Evolutionary conservation across 2,888 invertebrate genomes (phyloP).

Genomic region (Rhorus exstirpatorius): DNA sequence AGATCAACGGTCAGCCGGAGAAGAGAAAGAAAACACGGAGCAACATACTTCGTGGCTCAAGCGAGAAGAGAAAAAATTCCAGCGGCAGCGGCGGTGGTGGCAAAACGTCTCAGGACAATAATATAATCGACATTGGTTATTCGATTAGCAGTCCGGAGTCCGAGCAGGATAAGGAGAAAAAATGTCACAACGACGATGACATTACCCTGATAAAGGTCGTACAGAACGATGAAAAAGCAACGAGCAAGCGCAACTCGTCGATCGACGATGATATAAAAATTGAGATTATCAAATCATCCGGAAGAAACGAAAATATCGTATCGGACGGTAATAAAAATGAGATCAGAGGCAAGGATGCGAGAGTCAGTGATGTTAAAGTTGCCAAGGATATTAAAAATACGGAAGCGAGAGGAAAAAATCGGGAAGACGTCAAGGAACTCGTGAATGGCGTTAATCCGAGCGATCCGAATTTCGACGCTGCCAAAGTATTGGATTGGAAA

Average conservation of each 20-base stretch:
- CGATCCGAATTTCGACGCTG: conserved; percentile 85
- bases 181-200: conserved; percentile 83
- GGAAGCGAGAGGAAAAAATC: conserved; percentile 46
- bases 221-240: conserved; percentile 80
- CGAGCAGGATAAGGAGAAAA: conserved; percentile 83
- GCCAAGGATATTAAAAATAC: conserved; percentile 39
- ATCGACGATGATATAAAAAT: conserved; percentile 84
- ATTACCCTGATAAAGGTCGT: conserved; percentile 85
- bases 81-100: conserved; percentile 79
- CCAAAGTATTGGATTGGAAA: conserved; percentile 90
- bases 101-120: conserved; percentile 80
- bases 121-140: conserved; percentile 79
- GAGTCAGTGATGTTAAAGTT: conserved; percentile 46
- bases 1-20: conserved; percentile 79
- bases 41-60: conserved; percentile 81
- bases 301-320: conserved; percentile 72
- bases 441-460: conserved; percentile 73
- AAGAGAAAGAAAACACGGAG: conserved; percentile 82
- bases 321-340: conserved; percentile 71
- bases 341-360: conserved; percentile 43
- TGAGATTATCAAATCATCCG: conserved; percentile 82
- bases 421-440: conserved; percentile 75
- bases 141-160: conserved; percentile 82
- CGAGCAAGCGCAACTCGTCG: conserved; percentile 71
- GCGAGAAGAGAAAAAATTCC: conserved; percentile 82